Evolutionary conservation across 2,888 invertebrate species (phyloP).

Genomic region (Geotrupes spiniger): DNA sequence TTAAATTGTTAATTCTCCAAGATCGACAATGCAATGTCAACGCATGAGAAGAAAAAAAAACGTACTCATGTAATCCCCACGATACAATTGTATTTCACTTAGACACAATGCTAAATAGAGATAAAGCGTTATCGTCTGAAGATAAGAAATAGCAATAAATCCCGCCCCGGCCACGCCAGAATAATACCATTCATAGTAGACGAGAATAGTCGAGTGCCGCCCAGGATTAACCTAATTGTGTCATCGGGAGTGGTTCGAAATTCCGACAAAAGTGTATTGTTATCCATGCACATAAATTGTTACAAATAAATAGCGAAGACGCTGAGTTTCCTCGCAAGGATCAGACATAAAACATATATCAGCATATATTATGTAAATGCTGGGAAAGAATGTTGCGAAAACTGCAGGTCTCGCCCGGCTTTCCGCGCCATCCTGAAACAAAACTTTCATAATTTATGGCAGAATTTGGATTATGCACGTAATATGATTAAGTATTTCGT

Average conservation of each 20-base stretch:
- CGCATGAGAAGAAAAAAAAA: too few species aligned
- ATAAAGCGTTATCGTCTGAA: too few species aligned
- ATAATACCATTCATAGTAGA: constrained; percentile 12
- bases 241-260: constrained; percentile 22
- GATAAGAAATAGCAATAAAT: too few species aligned
- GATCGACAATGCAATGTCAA: too few species aligned
- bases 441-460: constrained; percentile 37
- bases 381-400: constrained; percentile 26
- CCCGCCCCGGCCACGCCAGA: constrained; percentile 9
- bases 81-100: too few species aligned
- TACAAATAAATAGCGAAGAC: constrained; percentile 36
- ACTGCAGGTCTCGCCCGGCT: constrained; percentile 27
- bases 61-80: too few species aligned
- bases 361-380: constrained; percentile 39
- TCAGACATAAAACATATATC: constrained; percentile 39
- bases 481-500: constrained; percentile 32
- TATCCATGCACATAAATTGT: constrained; percentile 40
- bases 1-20: too few species aligned
- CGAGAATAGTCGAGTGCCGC: constrained; percentile 13
- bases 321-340: constrained; percentile 33
- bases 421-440: constrained; percentile 32
- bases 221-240: constrained; percentile 29
- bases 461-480: constrained; percentile 37
- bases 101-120: too few species aligned
- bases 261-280: constrained; percentile 32